Evolutionary conservation across 2,888 invertebrate species (phyloP), one percentile per base, ranked within the genome.

Genomic region (Agrochola circellaris): DNA sequence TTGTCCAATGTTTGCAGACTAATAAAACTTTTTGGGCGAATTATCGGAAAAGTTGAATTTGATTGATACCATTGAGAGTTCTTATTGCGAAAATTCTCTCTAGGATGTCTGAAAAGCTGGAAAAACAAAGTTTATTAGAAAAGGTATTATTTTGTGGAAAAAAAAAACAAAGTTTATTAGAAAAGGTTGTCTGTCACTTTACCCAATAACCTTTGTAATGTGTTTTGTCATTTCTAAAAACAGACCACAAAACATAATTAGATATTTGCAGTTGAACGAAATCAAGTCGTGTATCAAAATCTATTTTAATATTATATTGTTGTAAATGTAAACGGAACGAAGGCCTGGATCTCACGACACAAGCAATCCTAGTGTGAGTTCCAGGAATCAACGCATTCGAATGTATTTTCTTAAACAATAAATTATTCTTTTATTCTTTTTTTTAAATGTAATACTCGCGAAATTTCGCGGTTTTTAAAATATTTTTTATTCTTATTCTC

Each of bases 21-120:
- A 82, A 85, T 82, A 87, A 77, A 87, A 86, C 79, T 86, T 87
- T 75, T 75, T 54, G 73, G 84, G 64, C 38, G 62, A 82, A 87
- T 82, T 75, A 73, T 87, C 75, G 82, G 66, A 58, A 82, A 85
- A 79, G 79, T 85, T 85, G 60, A 75, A 87, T 79, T 85, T 82
- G 82, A 86, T 87, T 87, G 87, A 64, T 79, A 61, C 81, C 73
- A 77, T 79, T 82, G 73, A 67, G 77, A 73, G 75, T 77, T 77
- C 61, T 76, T 79, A 87, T 77, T 75, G 81, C 58, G 69, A 42
- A 56, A 73, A 81, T 84, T 73, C 23, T 26, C 54, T 26, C 26
- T 13, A 48, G 61, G 74, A 66, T n/a, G 42, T 65, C 73, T 62
- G 56, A 65, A 79, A 73, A 73, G 51, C 51, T 58, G 45, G 70